Evolutionary conservation across 53 echinoderm and acorn worm species (phyloP).

Genomic region (Holothuria scabra): DNA sequence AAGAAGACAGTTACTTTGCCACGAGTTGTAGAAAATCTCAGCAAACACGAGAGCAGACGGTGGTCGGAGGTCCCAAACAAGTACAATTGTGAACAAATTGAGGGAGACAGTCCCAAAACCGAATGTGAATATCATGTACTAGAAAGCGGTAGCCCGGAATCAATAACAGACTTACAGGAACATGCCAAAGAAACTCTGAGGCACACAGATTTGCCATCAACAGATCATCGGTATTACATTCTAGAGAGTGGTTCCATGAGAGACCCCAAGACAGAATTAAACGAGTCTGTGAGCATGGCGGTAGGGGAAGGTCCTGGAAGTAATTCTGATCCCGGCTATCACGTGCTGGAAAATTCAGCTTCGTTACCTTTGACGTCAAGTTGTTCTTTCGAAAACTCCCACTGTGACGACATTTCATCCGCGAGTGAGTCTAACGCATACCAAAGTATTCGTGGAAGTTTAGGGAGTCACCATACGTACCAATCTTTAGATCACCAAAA

Average conservation of each 20-base stretch:
- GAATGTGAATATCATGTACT: too few species aligned
- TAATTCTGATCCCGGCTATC: not conserved
- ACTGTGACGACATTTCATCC: not conserved
- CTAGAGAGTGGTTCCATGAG: not conserved
- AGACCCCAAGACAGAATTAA: not conserved
- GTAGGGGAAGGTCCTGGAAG: not conserved
- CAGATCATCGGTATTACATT: not conserved
- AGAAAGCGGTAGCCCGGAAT: too few species aligned
- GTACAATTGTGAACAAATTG: not conserved
- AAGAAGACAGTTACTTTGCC: not conserved
- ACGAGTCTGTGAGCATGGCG: not conserved
- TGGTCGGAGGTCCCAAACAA: not conserved
- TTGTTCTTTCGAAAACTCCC: not conserved
- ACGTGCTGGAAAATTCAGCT: slow-evolving; percentile 5
- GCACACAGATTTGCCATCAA: too few species aligned
- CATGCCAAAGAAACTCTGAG: too few species aligned
- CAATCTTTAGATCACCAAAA: slow-evolving; percentile 30
- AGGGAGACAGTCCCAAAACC: too few species aligned
- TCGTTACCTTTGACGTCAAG: not conserved
- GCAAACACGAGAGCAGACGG: not conserved
- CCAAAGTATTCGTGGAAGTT: slow-evolving; percentile 30
- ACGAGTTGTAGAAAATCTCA: not conserved
- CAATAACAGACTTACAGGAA: too few species aligned
- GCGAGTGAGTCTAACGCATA: slow-evolving; percentile 11
- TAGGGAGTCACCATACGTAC: slow-evolving; percentile 30